Evolutionary conservation across 1,140 invertebrate genomes (phyloP), one percentile per base, ranked within the genome.

Genomic region (Conus betulinus): DNA sequence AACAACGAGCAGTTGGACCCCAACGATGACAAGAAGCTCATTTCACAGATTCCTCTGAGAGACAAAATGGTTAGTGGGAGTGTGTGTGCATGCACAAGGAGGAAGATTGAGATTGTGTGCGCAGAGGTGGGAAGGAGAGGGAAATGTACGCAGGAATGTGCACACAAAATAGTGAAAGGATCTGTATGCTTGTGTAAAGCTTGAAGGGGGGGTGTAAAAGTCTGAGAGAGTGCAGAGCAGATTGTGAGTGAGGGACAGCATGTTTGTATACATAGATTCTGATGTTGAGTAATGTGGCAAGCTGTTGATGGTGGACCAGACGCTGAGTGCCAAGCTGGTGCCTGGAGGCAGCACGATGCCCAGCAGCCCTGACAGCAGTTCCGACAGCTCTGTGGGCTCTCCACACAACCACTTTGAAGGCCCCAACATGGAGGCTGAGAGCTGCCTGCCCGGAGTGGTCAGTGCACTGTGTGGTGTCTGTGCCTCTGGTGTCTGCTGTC

Each of bases 1-100:
- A 99, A 98, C 95, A 97, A 97, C 17, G 98, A 99, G 93, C 95
- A 97, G 11, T 96, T 99, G 82, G 98, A 99, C 93, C 97, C 97
- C 67, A 96, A 96, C 74, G 98, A 99, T 91, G 98, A 99, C 95
- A 97, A 97, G 91, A 98, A 98, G 96, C 96, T 98, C 27, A 96
- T 99, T 63, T 97, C 97, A 25, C 97, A 99, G 94, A 97, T 98
- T 93, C 97, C 97, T 79, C 96, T 99, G 81, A 96, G 98, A 91
- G 98, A 99, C 95, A 99, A 99, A 97, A 97, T 97, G 96, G 97
- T 99, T 94, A 93, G 93, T 93, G 23, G 17, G 27, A 39, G 23
- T 74, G 20, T 74, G 71, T 74, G 57, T 60, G 57, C 15, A 15
- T 5, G 57, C 15, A 15, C 8, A 60, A 15, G 15, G 57, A 60